Evolutionary conservation across 1,140 invertebrate genomes (phyloP), one percentile per base, ranked within the genome.

Genomic region (Sesamia nonagrioides): DNA sequence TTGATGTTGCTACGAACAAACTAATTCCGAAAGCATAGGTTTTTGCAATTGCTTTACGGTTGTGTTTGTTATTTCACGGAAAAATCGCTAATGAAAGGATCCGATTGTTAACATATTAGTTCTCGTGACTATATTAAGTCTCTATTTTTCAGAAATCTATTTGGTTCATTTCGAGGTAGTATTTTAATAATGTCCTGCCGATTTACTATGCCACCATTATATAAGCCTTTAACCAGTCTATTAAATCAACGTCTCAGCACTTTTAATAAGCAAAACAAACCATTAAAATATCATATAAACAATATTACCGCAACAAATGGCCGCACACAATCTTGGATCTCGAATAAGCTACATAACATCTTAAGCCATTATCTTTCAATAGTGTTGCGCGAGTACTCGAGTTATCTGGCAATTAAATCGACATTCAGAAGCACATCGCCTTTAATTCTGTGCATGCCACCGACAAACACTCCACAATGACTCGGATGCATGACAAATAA

Each of bases 361-460:
- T 91, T 84, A 84, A 88, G 86, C 88, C 86, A 92, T 92, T 92
- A 94, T 94, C 90, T 92, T 92, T 91, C 85, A 91, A 93, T 93
- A 86, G 88, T 86, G 87, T 88, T 90, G 89, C 89, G 87, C 86
- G 82, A 82, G 84, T 83, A 83, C 72, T 66, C 83, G 89, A 89
- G 87, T 94, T 94, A 94, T 94, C 93, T 88, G 84, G 89, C 92
- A 94, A 94, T 94, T 94, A 94, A 94, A 94, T 94, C 93, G 89
- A 93, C 93, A 94, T 94, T 94, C 93, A 92, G 93, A 93, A 93
- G 92, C 90, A 89, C 84, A 89, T 89, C 86, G 89, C 86, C 85
- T 92, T 93, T 91, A 89, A 92, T 91, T 90, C 87, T 84, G 89
- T 86, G 86, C 88, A 84, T 84, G 85, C 89, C 88, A 89, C 81